These are phyloP conservation scores for Procavia capensis DNA, from an alignment of 2,113 vertebrate species.

Conservation along the genomic window DNA sequence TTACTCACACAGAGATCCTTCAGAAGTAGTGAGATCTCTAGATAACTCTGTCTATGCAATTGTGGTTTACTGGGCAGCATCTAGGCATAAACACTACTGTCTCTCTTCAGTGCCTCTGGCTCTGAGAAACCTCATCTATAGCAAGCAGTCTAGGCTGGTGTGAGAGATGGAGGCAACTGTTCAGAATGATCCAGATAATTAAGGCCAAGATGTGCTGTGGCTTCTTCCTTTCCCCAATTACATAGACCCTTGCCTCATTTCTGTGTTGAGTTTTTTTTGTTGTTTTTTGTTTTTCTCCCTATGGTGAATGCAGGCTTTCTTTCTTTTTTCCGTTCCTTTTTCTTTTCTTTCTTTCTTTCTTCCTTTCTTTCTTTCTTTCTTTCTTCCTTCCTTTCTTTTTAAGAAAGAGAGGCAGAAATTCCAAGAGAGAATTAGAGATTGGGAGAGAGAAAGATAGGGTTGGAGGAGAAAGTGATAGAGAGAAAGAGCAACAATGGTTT, in stretches of 20 bases:
- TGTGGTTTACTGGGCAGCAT: conserved; percentile 77
- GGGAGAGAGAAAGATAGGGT: not conserved
- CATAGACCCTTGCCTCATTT: conserved; percentile 53
- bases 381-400: not conserved
- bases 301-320: not conserved
- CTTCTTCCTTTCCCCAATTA: conserved; percentile 68
- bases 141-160: conserved; percentile 70
- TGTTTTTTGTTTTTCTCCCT: not conserved
- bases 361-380: not conserved
- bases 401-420: conserved; percentile 20
- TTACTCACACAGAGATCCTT: conserved; percentile 76
- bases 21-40: conserved; percentile 79
- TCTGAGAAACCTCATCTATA: conserved; percentile 74
- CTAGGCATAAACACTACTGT: conserved; percentile 80
- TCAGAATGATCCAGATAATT: conserved; percentile 78
- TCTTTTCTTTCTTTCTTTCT: not conserved
- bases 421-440: not conserved
- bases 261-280: not conserved
- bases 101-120: conserved; percentile 81
- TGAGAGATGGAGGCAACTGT: conserved; percentile 76
- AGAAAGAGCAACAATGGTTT: not conserved
- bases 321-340: not conserved
- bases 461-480: not conserved
- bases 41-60: conserved; percentile 81
- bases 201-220: conserved; percentile 67